phyloP scores from a whole-genome alignment of 2,113 vertebrate genomes.

The Pachycephala philippinensis region DNA sequence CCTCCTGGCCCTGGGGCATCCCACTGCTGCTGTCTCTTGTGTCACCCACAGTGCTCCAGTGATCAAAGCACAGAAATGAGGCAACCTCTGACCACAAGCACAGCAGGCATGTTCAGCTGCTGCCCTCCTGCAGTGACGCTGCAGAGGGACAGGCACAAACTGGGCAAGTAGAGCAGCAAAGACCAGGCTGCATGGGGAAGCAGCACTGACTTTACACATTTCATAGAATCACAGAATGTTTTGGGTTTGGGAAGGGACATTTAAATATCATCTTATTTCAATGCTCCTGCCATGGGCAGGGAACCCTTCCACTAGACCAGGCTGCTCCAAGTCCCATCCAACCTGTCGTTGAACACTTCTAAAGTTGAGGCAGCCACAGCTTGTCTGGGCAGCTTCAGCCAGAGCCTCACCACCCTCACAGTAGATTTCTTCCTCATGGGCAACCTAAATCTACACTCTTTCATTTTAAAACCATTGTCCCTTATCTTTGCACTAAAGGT shows the following conservation, averaged over 20 bases:
- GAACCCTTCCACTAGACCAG: rapidly evolving
- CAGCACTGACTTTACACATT: neutral
- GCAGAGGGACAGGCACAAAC: rapidly evolving
- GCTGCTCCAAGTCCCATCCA: neutral
- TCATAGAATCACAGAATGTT: neutral
- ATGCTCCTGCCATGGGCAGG: rapidly evolving
- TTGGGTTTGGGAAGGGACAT: neutral
- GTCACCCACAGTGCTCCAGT: neutral
- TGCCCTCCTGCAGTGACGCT: neutral
- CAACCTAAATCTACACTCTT: neutral
- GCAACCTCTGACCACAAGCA: neutral
- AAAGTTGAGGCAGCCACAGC: neutral
- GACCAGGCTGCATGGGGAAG: rapidly evolving
- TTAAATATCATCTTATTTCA: neutral
- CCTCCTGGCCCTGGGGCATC: neutral
- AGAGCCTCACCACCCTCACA: neutral
- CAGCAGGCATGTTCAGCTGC: neutral
- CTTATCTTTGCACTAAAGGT: neutral
- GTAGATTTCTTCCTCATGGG: rapidly evolving
- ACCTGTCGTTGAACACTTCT: neutral
- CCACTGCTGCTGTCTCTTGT: neutral
- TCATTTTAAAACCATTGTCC: neutral
- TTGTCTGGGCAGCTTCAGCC: neutral
- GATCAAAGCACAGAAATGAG: neutral
- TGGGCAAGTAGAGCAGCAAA: neutral